Percentiles rank a stretch among this genome's conserved stretches.
These are phyloP conservation scores for Poeciliopsis turrubarensis DNA, from an alignment of 2,113 vertebrate species.

Conservation along the genomic window DNA sequence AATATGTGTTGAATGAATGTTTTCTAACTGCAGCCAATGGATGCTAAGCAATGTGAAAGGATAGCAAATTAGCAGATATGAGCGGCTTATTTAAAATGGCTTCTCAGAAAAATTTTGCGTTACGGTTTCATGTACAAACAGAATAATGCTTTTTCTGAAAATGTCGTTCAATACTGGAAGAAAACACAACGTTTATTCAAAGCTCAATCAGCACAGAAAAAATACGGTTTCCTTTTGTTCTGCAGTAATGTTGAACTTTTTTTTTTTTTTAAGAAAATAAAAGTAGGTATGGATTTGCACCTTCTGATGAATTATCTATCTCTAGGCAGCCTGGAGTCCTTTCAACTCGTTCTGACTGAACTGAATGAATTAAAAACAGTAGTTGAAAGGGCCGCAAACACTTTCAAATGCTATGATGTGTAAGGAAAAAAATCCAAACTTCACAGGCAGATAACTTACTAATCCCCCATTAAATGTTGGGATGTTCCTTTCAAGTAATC, in stretches of 20 bases:
- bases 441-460: constrained; percentile 12
- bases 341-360: constrained; percentile 11
- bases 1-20: background rate
- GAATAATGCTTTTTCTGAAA: no score
- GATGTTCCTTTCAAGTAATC: constrained; percentile 7
- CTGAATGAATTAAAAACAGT: constrained; percentile 37
- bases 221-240: constrained; percentile 13
- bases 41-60: no score
- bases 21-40: background rate
- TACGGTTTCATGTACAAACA: no score
- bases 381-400: constrained; percentile 15
- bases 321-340: background rate
- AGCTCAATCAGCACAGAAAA: background rate
- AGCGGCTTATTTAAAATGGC: no score
- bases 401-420: constrained; percentile 19
- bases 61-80: no score
- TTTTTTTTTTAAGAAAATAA: constrained; percentile 14
- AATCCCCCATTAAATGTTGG: constrained; percentile 24
- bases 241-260: constrained; percentile 10
- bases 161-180: no score
- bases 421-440: background rate
- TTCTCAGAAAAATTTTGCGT: no score
- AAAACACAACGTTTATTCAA: no score
- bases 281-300: constrained; percentile 11
- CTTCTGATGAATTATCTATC: constrained; percentile 18